A percentile compares a stretch with the other conserved stretches of the same genome.
These are phyloP conservation scores for Invenusta paracnida DNA, from an alignment of 2,888 invertebrate genomes.

Conservation along the genomic window DNA sequence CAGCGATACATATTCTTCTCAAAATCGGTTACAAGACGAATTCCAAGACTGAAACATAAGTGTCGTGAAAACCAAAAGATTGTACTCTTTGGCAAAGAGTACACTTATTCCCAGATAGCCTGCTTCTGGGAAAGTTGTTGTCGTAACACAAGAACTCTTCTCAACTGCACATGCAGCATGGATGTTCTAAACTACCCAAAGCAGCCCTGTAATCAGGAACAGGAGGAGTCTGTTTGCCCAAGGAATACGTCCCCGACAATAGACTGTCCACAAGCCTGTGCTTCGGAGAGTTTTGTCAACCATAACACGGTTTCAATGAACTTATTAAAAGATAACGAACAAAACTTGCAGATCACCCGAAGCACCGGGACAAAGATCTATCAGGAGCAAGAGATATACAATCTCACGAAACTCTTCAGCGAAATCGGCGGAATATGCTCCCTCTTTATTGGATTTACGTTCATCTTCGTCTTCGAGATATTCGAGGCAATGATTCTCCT, in stretches of 20 bases:
- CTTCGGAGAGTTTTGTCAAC: neutral
- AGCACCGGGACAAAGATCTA: conserved; percentile 15
- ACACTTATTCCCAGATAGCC: neutral
- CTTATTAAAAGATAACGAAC: neutral
- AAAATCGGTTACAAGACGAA: conserved; percentile 5
- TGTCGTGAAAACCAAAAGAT: conserved; percentile 21
- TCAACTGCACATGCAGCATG: conserved; percentile 32
- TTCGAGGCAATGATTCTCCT: conserved; percentile 31
- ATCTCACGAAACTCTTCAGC: conserved; percentile 31
- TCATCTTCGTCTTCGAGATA: conserved; percentile 35
- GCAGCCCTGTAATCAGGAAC: conserved; percentile 16
- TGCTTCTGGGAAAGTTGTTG: conserved; percentile 35
- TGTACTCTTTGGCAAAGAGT: conserved; percentile 20
- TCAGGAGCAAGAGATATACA: conserved; percentile 32
- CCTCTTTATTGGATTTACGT: conserved; percentile 36
- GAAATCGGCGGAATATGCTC: conserved; percentile 38
- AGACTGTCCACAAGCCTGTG: neutral
- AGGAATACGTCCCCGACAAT: neutral
- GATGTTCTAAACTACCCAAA: conserved; percentile 20
- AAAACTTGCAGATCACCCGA: neutral
- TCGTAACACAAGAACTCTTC: neutral
- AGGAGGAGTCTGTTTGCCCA: neutral
- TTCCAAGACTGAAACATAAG: neutral
- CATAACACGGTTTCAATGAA: neutral
- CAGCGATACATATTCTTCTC: conserved; percentile 20